phyloP scores from a whole-genome alignment of 2,888 invertebrate genomes.

The Eustalomyia histrio region DNA sequence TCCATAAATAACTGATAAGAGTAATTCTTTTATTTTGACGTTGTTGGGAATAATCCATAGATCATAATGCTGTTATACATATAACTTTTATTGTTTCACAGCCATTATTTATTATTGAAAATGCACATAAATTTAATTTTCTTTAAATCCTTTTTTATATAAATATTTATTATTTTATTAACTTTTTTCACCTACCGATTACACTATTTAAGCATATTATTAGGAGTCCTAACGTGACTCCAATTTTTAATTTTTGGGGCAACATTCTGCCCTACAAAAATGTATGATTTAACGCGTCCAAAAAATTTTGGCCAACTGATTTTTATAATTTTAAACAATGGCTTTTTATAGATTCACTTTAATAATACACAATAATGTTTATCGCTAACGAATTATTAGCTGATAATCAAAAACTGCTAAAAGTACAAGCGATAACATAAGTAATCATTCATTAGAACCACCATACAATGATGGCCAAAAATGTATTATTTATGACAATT shows the following conservation, averaged over 20 bases:
- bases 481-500: conserved; percentile 25
- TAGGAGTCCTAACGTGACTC: conserved; percentile 72
- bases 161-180: neutral
- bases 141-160: conserved; percentile 6
- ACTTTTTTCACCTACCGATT: conserved; percentile 72
- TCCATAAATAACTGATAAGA: neutral
- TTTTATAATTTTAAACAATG: conserved; percentile 59
- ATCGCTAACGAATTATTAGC: conserved; percentile 54
- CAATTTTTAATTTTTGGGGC: conserved; percentile 69
- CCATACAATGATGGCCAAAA: neutral
- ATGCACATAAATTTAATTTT: neutral
- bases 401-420: conserved; percentile 34
- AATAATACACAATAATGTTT: conserved; percentile 44
- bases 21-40: neutral
- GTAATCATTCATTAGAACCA: conserved; percentile 22
- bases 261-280: conserved; percentile 71
- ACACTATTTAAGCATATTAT: conserved; percentile 69
- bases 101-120: neutral
- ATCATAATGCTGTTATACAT: neutral
- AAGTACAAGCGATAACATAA: conserved; percentile 40
- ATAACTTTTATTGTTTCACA: neutral
- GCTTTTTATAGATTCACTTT: conserved; percentile 73
- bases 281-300: conserved; percentile 67
- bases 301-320: conserved; percentile 73
- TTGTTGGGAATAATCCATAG: neutral